Base-by-base conservation (phyloP, 2,888 invertebrate genomes). In the Pollenia labialis region DNA sequence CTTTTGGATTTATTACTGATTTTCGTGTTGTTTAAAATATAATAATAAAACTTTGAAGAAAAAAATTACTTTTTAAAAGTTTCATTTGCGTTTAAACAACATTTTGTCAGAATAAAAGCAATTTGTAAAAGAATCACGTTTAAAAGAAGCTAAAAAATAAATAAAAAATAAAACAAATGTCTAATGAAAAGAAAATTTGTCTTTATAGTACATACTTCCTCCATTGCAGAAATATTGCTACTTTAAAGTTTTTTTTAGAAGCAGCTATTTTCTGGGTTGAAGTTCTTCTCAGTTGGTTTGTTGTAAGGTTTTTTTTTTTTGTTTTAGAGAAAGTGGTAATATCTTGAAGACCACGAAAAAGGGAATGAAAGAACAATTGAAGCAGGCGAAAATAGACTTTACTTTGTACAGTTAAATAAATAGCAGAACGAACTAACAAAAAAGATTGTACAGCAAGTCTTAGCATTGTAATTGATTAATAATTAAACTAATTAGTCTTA, bases 41-140 rank as follows among this genome's bases (percentile, higher is more conserved):
- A 44, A 16, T n/a, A 52, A 50, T 18, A 4, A 75, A 9, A 9
- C 18, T 7, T 9, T 52, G 11, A 42, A 75, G 54, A 80, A 6
- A 81, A 64, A 64, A 56, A 46, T 18, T n/a, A n/a, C 23, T 42
- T 62, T 16, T 48, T 10, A 77, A 79, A 81, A 77, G 54, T 85
- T 72, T 60, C 10, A 54, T 56, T 75, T 62, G 44, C 3, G 50
- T 52, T 69, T 69, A 48, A 16, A 44, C 44, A 14, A 50, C 50
- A 79, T 69, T 77, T 60, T 69, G 44, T 42, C 32, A 50, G 62
- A 72, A 72, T 23, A 58, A 74, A 62, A 81, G 80, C 64, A 75
- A 86, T 86, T 86, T 80, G 86, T 68, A 80, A n/a, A 50, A 16
- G 64, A 76, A 83, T 76, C 86, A 86, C 86, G 86, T 86, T 83